These are phyloP conservation scores for Drosophila lacertosa DNA, from an alignment of 1,140 invertebrate species.

Conservation along the genomic window DNA sequence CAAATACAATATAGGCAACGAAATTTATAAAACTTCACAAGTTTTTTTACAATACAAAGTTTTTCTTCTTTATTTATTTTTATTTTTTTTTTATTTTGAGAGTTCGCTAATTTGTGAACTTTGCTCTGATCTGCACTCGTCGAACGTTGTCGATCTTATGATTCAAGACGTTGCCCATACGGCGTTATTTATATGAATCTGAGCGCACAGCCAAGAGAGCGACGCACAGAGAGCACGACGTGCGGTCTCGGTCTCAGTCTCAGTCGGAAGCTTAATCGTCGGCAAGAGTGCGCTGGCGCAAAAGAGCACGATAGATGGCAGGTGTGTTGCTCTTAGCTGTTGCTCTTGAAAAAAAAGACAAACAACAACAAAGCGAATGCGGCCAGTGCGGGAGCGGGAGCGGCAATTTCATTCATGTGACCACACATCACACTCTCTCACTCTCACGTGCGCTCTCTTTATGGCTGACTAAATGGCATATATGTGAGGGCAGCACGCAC, in stretches of 20 bases:
- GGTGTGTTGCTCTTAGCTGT: constrained; percentile 66
- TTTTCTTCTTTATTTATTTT: constrained; percentile 22
- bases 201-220: constrained; percentile 41
- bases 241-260: constrained; percentile 16
- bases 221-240: background rate
- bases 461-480: constrained; percentile 22
- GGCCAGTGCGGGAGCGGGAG: constrained; percentile 45
- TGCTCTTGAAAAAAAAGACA: constrained; percentile 47
- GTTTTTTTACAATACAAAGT: constrained; percentile 25
- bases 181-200: constrained; percentile 54
- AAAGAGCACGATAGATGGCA: constrained; percentile 71
- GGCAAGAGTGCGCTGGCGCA: constrained; percentile 37
- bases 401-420: constrained; percentile 70
- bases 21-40: constrained; percentile 29
- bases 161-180: constrained; percentile 73
- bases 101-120: constrained; percentile 4
- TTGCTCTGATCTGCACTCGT: constrained; percentile 58
- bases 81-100: constrained; percentile 24
- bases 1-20: constrained; percentile 7
- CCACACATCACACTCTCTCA: constrained; percentile 41
- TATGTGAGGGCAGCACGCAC: constrained; percentile 40
- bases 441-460: constrained; percentile 28
- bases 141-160: constrained; percentile 83
- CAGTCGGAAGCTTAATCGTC: constrained; percentile 24
- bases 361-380: too few relatives aligned